Evolutionary conservation across 2,113 vertebrate species (phyloP).

Genomic region (Sorex fumeus): DNA sequence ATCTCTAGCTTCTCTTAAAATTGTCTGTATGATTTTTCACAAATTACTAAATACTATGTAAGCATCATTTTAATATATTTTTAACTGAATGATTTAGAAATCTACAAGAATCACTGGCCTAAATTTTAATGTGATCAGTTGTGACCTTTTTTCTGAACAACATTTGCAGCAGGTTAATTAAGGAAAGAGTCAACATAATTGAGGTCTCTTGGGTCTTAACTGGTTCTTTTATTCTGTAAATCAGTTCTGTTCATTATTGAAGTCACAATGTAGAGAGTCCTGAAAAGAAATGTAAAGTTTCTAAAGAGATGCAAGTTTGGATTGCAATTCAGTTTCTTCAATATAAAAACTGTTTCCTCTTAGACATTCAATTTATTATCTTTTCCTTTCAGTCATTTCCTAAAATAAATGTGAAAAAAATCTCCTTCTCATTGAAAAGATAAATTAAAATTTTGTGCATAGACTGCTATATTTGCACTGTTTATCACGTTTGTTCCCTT

Average conservation of each 20-base stretch:
- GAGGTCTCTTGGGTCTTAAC: slow-evolving; percentile 28
- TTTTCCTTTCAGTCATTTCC: not conserved
- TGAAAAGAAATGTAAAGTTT: slow-evolving; percentile 15
- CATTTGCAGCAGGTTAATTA: slow-evolving; percentile 58
- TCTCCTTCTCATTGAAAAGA: not conserved
- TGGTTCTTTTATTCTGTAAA: slow-evolving; percentile 22
- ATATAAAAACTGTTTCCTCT: not conserved
- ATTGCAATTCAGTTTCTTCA: slow-evolving; percentile 36
- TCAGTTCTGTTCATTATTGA: slow-evolving; percentile 34
- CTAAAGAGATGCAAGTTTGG: not conserved
- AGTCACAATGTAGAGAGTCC: not conserved
- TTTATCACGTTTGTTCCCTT: not conserved
- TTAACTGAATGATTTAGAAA: slow-evolving; percentile 51
- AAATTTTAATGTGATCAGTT: slow-evolving; percentile 50
- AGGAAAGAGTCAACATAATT: slow-evolving; percentile 41
- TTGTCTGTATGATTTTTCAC: not conserved
- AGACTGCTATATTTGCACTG: not conserved
- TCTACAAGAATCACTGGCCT: not conserved
- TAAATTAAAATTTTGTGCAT: not conserved
- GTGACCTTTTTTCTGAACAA: slow-evolving; percentile 7
- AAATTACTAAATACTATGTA: slow-evolving; percentile 43
- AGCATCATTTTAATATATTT: slow-evolving; percentile 37
- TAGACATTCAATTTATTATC: slow-evolving; percentile 37
- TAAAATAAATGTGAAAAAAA: not conserved
- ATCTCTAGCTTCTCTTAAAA: slow-evolving; percentile 47